Evolutionary conservation across 2,797 vertebrate species (phyloP), one percentile per base, ranked within the genome.

Genomic region (Ctenochaetus hawaiiensis): DNA sequence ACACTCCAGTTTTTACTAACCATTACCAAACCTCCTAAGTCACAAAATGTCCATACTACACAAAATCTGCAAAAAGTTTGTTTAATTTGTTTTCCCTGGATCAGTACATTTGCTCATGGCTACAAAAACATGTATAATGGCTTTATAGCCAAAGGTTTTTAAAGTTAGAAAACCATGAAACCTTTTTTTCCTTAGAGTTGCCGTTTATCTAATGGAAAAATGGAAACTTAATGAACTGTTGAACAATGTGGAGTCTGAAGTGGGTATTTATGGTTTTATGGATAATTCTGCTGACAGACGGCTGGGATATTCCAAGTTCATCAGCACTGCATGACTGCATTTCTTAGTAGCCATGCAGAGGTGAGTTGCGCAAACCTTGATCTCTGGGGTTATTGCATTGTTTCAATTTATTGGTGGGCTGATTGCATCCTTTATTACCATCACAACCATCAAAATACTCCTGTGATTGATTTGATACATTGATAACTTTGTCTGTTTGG

Each of bases 181-280:
- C 22, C 26, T 53, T 54, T 45, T 22, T 45, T 34, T 18, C 41
- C 8, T n/a, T 14, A 16, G 45, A 63, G 39, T 58, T 75, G 63
- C 52, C 0, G 13, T 59, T 68, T 59, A 68, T 51, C 69, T 76
- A 74, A 82, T 77, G 8, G 47, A 86, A 83, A 72, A 74, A 82
- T 77, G 8, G 47, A 86, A 84, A 72, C 44, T 54, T 75, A 79
- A 82, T 84, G 82, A 81, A 77, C 58, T 76, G 80, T 67, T 77
- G 66, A 84, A 72, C 51, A 72, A n/a, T 75, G 68, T 77, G 26
- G 45, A 22, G 54, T 71, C 54, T 75, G 47, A 82, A 73, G 73
- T n/a, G 75, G 60, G 37, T 12, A 70, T 78, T 77, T 71, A 66
- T 77, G 67, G 34, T 77, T 78, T 83, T 60, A 79, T 81, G 56